Evolutionary conservation across 2,888 invertebrate species (phyloP), one percentile per base, ranked within the genome.

Genomic region (Bimastos eiseni): DNA sequence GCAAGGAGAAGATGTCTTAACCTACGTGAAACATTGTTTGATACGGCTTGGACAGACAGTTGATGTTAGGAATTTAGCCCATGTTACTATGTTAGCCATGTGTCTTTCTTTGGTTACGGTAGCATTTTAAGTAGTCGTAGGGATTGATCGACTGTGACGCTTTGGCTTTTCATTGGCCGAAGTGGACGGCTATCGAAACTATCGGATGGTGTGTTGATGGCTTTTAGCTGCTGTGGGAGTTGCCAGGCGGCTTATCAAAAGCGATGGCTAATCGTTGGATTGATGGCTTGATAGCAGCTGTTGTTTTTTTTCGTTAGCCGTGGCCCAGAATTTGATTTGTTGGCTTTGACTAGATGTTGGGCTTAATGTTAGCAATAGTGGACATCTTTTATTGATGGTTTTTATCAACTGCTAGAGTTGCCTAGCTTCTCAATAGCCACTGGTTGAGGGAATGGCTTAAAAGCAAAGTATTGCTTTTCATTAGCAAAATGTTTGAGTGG

Each of bases 1-100:
- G n/a, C 86, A 86, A 86, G 37, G 86, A 86, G 86, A 86, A 86
- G 17, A 36, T 36, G 13, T 86, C 86, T 34, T 86, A 86, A 36
- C 37, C 86, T 11, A 49, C 49, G 49, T n/a, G 0, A 11, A 8
- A n/a, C 70, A 11, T 70, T 8, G 70, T 70, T 70, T n/a, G 70
- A 70, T 70, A n/a, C 13, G 11, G 70, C 70, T n/a, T 70, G n/a
- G 70, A 1, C 70, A n/a, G n/a, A 11, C n/a, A 30, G 70, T 70
- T n/a, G n/a, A n/a, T 70, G 70, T 70, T 70, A 70, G 70, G 30
- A 30, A n/a, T 70, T 30, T 70, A 70, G n/a, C 70, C 70, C 30
- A 11, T n/a, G 70, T 70, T 30, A 70, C 70, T 70, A 11, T 70
- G 0, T 70, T 70, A 70, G 70, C 70, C 70, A 30, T 8, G 70